Base-by-base conservation (phyloP, 2,113 vertebrate species). In the Acanthisitta chloris region DNA sequence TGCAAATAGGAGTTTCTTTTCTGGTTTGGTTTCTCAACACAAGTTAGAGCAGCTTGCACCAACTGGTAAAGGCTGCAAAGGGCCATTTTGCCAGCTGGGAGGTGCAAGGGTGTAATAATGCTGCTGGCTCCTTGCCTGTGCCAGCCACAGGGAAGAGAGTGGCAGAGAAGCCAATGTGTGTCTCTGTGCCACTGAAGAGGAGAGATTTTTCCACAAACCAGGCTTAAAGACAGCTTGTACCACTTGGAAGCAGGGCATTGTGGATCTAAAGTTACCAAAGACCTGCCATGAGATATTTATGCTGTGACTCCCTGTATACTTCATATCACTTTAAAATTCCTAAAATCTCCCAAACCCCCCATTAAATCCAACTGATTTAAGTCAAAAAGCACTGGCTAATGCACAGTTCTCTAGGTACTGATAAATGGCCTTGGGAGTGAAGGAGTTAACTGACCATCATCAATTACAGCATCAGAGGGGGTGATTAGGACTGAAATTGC, bases 401-500 rank as follows among this genome's bases (percentile, higher is more conserved):
- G 20, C 9, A 8, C 17, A 4, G 55, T 19, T 26, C 18, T n/a
- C 54, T 36, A 19, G 54, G 54, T 79, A 67, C 19, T 73, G 54
- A 72, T 9, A 69, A 54, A 78, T 2, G 55, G 91, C 58, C 72
- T 61, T 19, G 90, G 97, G 65, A 86, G 42, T 42, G 94, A 97
- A 97, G 92, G 97, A 96, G 97, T 98, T 98, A 98, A 98, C 83
- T 96, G 97, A 97, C 97, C 95, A 94, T 97, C 98, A 96, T 96
- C 98, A 98, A 98, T 98, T 98, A 98, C 93, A 94, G 97, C 98
- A 94, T 97, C 78, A 84, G 97, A 98, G 97, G 97, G 97, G 98
- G 98, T 98, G 98, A 98, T 98, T 98, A 98, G 97, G 97, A 94
- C 90, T 92, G 71, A 97, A 98, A 98, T 98, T 98, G 97, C 97